Conservation (phyloP, 2,113 vertebrate species). For the Cariama cristata region DNA sequence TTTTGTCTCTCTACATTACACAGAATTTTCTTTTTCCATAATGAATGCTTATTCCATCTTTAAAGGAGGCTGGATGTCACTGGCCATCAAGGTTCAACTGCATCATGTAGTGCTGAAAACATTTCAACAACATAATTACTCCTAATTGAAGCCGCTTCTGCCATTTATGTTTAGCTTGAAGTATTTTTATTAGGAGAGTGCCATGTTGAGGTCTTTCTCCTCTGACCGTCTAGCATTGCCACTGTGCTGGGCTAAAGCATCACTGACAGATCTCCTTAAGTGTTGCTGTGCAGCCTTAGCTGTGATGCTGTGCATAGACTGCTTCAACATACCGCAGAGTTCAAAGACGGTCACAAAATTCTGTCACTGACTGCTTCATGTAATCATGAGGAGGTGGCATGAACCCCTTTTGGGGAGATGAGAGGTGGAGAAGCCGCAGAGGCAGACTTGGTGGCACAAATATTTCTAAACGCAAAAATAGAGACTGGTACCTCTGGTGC, state of each 20-base stretch:
- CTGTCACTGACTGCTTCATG: background rate
- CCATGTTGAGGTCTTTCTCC: background rate
- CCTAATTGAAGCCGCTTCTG: background rate
- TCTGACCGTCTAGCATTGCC: background rate
- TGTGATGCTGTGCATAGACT: background rate
- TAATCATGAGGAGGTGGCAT: background rate
- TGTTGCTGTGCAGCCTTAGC: background rate
- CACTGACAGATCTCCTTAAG: background rate
- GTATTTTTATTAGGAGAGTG: background rate
- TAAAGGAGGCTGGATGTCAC: background rate
- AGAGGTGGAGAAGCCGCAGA: background rate
- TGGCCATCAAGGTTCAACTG: background rate
- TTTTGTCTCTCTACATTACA: background rate
- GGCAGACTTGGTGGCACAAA: background rate
- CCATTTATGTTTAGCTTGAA: conserved; percentile 5
- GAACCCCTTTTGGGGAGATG: background rate
- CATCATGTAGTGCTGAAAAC: background rate
- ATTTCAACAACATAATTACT: background rate
- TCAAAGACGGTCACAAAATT: background rate
- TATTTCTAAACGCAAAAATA: background rate
- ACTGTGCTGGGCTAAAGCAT: background rate
- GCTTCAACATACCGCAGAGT: background rate
- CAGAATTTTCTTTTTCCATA: background rate
- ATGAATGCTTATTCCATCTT: background rate
- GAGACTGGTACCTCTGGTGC: background rate